These are phyloP conservation scores for Acipenser transmontanus DNA, from an alignment of 2,797 vertebrate genomes.

Conservation along the genomic window DNA sequence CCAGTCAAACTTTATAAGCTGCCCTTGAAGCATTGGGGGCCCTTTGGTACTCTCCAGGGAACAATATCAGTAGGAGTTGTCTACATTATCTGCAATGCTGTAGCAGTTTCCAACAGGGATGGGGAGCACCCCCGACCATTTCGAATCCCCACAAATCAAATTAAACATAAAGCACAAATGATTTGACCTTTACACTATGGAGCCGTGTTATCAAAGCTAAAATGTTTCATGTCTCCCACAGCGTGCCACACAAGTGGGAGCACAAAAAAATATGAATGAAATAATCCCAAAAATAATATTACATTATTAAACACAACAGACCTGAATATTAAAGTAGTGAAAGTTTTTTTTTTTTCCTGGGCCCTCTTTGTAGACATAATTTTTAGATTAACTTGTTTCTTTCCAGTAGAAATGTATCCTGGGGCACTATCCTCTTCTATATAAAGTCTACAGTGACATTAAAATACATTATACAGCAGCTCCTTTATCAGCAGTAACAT, in stretches of 20 bases:
- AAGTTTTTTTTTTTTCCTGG: too few species aligned
- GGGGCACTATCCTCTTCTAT: too few species aligned
- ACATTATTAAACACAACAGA: too few species aligned
- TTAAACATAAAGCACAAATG: conserved; percentile 33
- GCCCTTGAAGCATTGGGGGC: conserved; percentile 38
- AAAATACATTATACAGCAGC: too few species aligned
- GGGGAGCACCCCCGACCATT: conserved; percentile 3
- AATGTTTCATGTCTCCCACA: conserved; percentile 30
- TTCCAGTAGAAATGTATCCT: too few species aligned
- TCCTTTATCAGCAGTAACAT: too few species aligned
- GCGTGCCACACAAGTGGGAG: conserved; percentile 13
- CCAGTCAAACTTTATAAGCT: conserved; percentile 36
- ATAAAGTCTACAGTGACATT: too few species aligned
- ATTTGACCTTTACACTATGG: conserved; percentile 42
- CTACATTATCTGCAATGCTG: conserved; percentile 16
- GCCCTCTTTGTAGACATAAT: too few species aligned
- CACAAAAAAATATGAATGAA: too few species aligned
- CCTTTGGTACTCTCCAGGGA: conserved; percentile 31
- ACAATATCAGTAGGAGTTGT: conserved; percentile 21
- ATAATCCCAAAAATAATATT: too few species aligned
- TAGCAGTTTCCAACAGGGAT: background rate
- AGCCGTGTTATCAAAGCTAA: conserved; percentile 35
- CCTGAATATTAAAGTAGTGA: too few species aligned
- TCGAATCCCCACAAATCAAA: conserved; percentile 9
- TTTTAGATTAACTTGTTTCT: too few species aligned